These are phyloP conservation scores for Geopemphigus sp. DNA, from an alignment of 1,140 invertebrate genomes.

Conservation along the genomic window DNA sequence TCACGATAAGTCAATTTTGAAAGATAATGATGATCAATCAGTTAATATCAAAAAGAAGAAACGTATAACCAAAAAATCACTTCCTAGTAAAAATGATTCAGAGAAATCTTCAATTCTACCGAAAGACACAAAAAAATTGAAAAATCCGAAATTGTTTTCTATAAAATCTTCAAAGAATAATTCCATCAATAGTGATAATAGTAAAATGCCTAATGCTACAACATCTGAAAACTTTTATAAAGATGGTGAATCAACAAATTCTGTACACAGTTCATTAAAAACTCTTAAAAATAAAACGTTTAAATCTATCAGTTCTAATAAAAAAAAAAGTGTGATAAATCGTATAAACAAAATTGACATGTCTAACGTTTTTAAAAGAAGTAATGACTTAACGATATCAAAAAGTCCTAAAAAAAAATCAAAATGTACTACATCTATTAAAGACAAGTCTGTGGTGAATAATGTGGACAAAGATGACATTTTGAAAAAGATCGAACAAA, in stretches of 20 bases:
- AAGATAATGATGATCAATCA: neutral
- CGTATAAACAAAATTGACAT: neutral
- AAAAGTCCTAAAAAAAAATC: neutral
- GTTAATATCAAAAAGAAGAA: slow-evolving; percentile 1
- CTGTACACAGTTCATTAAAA: neutral
- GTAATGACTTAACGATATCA: neutral
- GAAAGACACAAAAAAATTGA: neutral
- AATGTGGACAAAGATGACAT: neutral
- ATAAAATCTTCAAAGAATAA: neutral
- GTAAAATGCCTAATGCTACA: neutral
- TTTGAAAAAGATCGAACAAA: neutral
- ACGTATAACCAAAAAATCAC: neutral
- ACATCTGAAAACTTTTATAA: too few species aligned
- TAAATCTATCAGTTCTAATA: neutral
- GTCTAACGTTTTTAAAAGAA: neutral
- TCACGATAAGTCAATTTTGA: neutral
- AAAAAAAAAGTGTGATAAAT: neutral
- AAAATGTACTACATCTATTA: neutral
- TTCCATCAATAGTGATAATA: neutral
- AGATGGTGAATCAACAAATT: neutral
- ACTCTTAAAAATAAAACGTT: neutral
- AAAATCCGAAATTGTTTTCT: neutral
- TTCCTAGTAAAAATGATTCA: neutral
- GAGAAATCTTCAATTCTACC: neutral
- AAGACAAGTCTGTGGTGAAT: neutral